These are phyloP conservation scores for Lomographa bimaculata DNA, from an alignment of 2,888 invertebrate species.

Conservation along the genomic window DNA sequence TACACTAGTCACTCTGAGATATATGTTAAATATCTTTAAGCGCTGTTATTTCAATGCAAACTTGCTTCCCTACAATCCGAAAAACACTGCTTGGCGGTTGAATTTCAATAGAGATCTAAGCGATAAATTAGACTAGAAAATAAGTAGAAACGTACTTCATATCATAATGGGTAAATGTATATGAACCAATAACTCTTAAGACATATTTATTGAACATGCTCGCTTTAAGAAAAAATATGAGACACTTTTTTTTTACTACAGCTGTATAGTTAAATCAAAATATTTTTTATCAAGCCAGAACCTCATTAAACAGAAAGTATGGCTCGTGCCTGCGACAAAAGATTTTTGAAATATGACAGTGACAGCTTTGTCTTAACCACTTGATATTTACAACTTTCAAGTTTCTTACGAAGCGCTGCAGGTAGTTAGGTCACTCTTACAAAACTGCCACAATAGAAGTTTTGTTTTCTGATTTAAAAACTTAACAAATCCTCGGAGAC, in stretches of 20 bases:
- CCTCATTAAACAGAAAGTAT: slow-evolving; percentile 20
- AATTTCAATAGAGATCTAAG: no score
- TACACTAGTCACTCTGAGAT: no score
- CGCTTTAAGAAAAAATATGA: slow-evolving; percentile 1
- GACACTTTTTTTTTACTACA: slow-evolving; percentile 9
- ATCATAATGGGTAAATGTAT: no score
- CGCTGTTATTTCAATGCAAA: no score
- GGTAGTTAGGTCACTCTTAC: slow-evolving; percentile 39
- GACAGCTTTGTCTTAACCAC: slow-evolving; percentile 39
- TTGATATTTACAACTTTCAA: slow-evolving; percentile 45
- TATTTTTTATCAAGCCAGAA: slow-evolving; percentile 10
- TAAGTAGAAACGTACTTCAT: no score
- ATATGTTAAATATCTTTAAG: no score
- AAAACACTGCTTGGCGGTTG: no score
- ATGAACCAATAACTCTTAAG: slow-evolving; percentile 1
- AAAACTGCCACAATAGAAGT: slow-evolving; percentile 42
- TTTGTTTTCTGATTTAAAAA: slow-evolving; percentile 48
- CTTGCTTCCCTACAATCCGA: no score
- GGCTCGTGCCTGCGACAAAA: slow-evolving; percentile 45
- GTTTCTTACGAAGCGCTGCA: slow-evolving; percentile 37
- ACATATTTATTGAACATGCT: slow-evolving; percentile 5
- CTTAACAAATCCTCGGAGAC: slow-evolving; percentile 48
- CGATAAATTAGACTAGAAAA: no score
- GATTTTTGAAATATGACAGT: slow-evolving; percentile 21
- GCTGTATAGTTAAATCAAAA: slow-evolving; percentile 7